phyloP scores from a whole-genome alignment of 2,888 invertebrate genomes.

The Crepidodera aurea region DNA sequence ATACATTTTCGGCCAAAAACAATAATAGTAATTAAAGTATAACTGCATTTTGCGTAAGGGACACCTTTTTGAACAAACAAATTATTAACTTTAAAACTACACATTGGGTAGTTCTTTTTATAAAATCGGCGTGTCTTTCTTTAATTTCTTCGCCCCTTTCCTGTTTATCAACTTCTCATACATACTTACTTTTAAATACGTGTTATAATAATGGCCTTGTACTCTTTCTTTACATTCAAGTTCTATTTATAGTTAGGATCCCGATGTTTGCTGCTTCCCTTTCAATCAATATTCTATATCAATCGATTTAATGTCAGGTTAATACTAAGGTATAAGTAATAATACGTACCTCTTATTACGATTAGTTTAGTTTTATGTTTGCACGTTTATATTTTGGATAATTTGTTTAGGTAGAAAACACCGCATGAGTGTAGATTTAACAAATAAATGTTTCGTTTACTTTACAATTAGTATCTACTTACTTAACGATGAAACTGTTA shows the following conservation, averaged over 20 bases:
- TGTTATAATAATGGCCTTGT: background rate
- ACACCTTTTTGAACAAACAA: no score
- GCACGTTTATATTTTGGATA: background rate
- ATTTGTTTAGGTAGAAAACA: background rate
- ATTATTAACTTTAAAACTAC: no score
- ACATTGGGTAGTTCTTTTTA: no score
- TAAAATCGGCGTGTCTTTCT: no score
- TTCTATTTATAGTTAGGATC: slow-evolving; percentile 10
- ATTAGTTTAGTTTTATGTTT: background rate
- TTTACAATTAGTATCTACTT: no score
- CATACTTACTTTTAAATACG: background rate
- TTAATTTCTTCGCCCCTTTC: no score
- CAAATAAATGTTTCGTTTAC: no score
- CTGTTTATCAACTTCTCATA: no score
- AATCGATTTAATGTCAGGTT: slow-evolving; percentile 1
- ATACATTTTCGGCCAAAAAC: no score
- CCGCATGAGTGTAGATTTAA: background rate
- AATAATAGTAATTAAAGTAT: no score
- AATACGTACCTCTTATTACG: background rate
- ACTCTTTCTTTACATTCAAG: slow-evolving; percentile 6
- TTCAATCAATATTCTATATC: slow-evolving; percentile 5
- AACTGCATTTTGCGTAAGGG: no score
- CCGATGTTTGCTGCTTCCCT: background rate
- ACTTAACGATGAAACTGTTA: no score
- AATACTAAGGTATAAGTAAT: background rate